Evolutionary conservation across 2,888 invertebrate species (phyloP).

Genomic region (Rutpela maculata): DNA sequence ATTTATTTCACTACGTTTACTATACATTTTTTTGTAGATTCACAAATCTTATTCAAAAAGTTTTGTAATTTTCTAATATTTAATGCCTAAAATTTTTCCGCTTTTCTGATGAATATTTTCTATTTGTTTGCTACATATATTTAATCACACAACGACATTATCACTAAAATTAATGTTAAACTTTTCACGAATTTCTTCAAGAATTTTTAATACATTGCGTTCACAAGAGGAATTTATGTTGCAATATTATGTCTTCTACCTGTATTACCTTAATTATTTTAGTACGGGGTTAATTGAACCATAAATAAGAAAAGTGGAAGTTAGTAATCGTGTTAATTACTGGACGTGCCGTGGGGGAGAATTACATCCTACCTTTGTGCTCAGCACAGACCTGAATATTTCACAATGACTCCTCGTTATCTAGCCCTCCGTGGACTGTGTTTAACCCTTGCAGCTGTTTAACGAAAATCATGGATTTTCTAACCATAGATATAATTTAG

Average conservation of each 20-base stretch:
- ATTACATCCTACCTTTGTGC: constrained; percentile 47
- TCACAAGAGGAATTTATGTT: constrained; percentile 9
- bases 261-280: constrained; percentile 38
- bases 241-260: constrained; percentile 17
- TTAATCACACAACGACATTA: too few relatives aligned
- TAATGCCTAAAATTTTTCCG: too few relatives aligned
- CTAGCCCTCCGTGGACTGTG: constrained; percentile 44
- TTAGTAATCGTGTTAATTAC: constrained; percentile 58
- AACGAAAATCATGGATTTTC: background rate
- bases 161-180: too few relatives aligned
- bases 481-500: background rate
- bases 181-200: background rate
- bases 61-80: too few relatives aligned
- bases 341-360: constrained; percentile 55
- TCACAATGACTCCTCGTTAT: constrained; percentile 49
- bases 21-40: too few relatives aligned
- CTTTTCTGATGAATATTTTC: too few relatives aligned
- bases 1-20: too few relatives aligned
- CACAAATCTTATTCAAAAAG: too few relatives aligned
- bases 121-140: too few relatives aligned
- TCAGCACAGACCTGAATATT: constrained; percentile 49
- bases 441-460: constrained; percentile 37
- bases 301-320: constrained; percentile 58
- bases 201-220: background rate
- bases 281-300: constrained; percentile 44